Evolutionary conservation across 2,888 invertebrate species (phyloP).

Genomic region (Tenthredo mesomela): DNA sequence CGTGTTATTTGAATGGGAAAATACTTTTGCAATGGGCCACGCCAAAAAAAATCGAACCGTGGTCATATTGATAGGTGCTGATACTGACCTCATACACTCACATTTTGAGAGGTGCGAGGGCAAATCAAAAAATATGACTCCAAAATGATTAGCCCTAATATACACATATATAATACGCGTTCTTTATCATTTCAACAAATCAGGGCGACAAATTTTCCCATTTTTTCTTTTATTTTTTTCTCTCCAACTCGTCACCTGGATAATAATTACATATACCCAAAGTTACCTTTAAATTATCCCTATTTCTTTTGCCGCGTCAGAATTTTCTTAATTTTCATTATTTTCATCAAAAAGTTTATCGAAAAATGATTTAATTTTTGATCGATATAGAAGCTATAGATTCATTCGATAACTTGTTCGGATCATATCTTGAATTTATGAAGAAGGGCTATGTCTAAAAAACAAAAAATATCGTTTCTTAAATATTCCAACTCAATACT

Average conservation of each 20-base stretch:
- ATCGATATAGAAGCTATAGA: not conserved
- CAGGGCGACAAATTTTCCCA: not conserved
- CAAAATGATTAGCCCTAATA: too few species aligned
- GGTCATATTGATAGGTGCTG: too few species aligned
- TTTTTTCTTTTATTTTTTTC: not conserved
- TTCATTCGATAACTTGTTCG: not conserved
- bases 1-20: too few species aligned
- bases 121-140: too few species aligned
- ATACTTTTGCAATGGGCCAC: too few species aligned
- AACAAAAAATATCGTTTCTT: too few species aligned
- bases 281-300: not conserved
- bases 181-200: constrained; percentile 25
- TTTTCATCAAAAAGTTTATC: not conserved
- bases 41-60: too few species aligned
- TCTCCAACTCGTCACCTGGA: not conserved
- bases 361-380: not conserved
- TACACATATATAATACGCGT: constrained; percentile 10
- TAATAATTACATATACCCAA: not conserved
- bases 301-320: not conserved
- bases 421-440: too few species aligned
- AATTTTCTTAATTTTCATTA: not conserved
- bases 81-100: too few species aligned
- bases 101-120: too few species aligned
- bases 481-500: too few species aligned
- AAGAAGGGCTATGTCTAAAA: too few species aligned